Evolutionary conservation across 2,113 vertebrate genomes (phyloP).

Genomic region (Cheirogaleus medius): DNA sequence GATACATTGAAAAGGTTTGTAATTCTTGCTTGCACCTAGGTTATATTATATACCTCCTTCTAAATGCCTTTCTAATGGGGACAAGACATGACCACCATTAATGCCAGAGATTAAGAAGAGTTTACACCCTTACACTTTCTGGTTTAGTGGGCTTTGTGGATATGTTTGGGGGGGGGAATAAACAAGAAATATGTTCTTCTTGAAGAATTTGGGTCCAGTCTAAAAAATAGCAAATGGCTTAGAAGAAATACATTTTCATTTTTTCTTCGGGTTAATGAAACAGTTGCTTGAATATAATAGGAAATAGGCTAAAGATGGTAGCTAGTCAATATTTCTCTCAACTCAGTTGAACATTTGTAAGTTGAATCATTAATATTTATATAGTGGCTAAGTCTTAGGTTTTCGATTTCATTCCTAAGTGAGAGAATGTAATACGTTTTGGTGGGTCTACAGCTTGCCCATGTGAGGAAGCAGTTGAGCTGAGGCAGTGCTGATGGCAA

Average conservation of each 20-base stretch:
- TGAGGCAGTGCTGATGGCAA: accelerated
- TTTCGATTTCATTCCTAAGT: constrained; percentile 57
- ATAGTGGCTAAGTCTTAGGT: neutral
- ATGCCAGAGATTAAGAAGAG: neutral
- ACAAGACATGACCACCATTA: neutral
- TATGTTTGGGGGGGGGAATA: neutral
- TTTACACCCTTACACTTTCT: neutral
- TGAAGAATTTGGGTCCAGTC: neutral
- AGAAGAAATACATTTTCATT: neutral
- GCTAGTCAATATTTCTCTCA: constrained; percentile 1
- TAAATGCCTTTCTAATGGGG: neutral
- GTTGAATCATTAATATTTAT: neutral
- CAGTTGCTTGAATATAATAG: neutral
- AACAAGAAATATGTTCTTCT: neutral
- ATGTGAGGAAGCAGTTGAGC: constrained; percentile 6
- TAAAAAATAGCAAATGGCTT: neutral
- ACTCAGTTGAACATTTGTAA: constrained; percentile 11
- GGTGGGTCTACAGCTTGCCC: neutral
- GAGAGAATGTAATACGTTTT: neutral
- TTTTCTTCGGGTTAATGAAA: neutral
- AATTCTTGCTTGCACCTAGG: neutral
- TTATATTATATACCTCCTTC: neutral
- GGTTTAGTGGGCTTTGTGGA: neutral
- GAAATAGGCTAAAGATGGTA: neutral
- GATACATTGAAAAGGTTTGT: neutral